Conservation (phyloP, 2,888 invertebrate species). For the Prosopocoilus inquinatus region DNA sequence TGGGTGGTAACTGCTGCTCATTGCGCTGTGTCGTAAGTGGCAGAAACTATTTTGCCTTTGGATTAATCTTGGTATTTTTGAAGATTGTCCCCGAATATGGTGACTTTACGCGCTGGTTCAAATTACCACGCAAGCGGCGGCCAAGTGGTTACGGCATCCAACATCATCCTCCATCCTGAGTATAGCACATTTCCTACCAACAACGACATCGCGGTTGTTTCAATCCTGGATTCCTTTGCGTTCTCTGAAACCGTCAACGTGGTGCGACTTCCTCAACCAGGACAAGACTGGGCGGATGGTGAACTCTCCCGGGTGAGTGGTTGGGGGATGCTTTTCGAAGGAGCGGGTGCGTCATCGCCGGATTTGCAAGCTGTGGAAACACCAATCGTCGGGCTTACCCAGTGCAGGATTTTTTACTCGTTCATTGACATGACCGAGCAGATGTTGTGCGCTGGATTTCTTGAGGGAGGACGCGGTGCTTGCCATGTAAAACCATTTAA, state of each 20-base stretch:
- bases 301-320: slow-evolving; percentile 9
- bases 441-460: slow-evolving; percentile 6
- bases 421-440: slow-evolving; percentile 35
- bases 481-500: background rate
- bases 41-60: background rate
- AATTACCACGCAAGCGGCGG: slow-evolving; percentile 17
- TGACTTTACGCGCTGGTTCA: slow-evolving; percentile 21
- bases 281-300: slow-evolving; percentile 7
- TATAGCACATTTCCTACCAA: slow-evolving; percentile 15
- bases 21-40: slow-evolving; percentile 14
- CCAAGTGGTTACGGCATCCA: background rate
- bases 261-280: slow-evolving; percentile 7
- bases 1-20: slow-evolving; percentile 20
- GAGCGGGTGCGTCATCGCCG: slow-evolving; percentile 12
- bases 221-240: slow-evolving; percentile 3
- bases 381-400: slow-evolving; percentile 20
- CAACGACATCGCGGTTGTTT: slow-evolving; percentile 21
- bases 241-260: slow-evolving; percentile 4
- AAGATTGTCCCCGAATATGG: too few species aligned
- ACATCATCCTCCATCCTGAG: slow-evolving; percentile 4
- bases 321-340: slow-evolving; percentile 20
- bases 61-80: too few species aligned
- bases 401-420: slow-evolving; percentile 20
- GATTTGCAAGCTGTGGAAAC: slow-evolving; percentile 23
- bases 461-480: background rate